Evolutionary conservation across 2,797 vertebrate genomes (phyloP).

Genomic region (Squalus acanthias): DNA sequence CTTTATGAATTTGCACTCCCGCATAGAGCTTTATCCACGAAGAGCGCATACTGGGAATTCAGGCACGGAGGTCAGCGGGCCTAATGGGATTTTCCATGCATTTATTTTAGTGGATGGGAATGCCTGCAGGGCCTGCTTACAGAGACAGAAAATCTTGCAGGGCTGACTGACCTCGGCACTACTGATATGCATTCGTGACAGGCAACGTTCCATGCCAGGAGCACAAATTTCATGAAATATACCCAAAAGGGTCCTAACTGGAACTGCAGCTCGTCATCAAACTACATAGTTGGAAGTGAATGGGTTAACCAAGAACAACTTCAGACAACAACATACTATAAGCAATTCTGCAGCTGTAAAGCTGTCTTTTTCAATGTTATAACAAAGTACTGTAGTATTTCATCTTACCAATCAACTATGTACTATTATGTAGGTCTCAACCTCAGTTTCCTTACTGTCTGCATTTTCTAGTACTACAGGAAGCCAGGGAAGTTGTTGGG

Average conservation of each 20-base stretch:
- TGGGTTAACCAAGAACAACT: neutral
- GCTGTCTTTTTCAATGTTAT: neutral
- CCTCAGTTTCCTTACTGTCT: constrained; percentile 33
- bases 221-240: constrained; percentile 4
- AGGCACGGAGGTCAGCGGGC: neutral
- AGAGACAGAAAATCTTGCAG: neutral
- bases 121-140: neutral
- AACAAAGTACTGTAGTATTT: neutral
- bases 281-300: neutral
- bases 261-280: neutral
- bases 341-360: neutral
- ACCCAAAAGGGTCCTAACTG: too few species aligned
- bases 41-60: neutral
- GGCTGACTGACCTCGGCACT: neutral
- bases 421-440: constrained; percentile 28
- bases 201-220: neutral
- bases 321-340: neutral
- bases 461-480: constrained; percentile 46
- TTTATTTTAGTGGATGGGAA: neutral
- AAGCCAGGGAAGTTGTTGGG: constrained; percentile 77
- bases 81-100: neutral
- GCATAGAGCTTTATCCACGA: neutral
- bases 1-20: neutral
- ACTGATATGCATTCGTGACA: neutral
- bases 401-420: neutral